Evolutionary conservation across 1,140 invertebrate species (phyloP).

Genomic region (Marisa cornuarietis): DNA sequence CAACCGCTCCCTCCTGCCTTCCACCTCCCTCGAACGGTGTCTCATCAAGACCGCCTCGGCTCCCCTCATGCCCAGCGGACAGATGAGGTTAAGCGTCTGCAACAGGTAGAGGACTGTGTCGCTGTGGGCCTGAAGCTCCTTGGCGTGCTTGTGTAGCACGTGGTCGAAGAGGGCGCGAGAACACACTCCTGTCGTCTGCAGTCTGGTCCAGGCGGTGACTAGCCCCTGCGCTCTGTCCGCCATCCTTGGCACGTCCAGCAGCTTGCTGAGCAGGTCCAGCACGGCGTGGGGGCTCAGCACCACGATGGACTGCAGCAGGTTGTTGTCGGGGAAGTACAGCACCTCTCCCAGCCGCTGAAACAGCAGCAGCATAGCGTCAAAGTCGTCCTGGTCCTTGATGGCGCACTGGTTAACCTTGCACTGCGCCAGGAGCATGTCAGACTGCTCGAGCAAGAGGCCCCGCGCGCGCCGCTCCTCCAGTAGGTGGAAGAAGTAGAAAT

Average conservation of each 20-base stretch:
- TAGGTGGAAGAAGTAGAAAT: constrained; percentile 39
- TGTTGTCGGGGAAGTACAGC: constrained; percentile 39
- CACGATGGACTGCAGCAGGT: constrained; percentile 37
- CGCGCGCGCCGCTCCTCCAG: constrained; percentile 33
- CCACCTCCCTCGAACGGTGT: no score
- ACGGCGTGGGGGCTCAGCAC: constrained; percentile 39
- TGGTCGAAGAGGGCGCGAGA: constrained; percentile 31
- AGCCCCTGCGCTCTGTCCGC: constrained; percentile 20
- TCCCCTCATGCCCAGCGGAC: constrained; percentile 19
- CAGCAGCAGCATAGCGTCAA: constrained; percentile 38
- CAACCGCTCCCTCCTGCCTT: no score
- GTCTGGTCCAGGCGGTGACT: constrained; percentile 30
- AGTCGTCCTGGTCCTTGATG: constrained; percentile 23
- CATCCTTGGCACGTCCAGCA: constrained; percentile 30
- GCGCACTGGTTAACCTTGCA: constrained; percentile 32
- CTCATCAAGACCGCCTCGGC: not conserved
- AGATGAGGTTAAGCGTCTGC: constrained; percentile 34
- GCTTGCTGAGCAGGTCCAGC: constrained; percentile 31
- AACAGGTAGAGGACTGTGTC: constrained; percentile 29
- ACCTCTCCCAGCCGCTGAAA: constrained; percentile 40
- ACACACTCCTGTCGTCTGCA: constrained; percentile 33
- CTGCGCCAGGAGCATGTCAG: constrained; percentile 21
- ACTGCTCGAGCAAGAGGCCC: constrained; percentile 25
- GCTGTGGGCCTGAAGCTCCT: not conserved
- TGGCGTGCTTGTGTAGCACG: constrained; percentile 23